These are phyloP conservation scores for Sakesphorus luctuosus DNA, from an alignment of 2,113 vertebrate species.

Conservation along the genomic window DNA sequence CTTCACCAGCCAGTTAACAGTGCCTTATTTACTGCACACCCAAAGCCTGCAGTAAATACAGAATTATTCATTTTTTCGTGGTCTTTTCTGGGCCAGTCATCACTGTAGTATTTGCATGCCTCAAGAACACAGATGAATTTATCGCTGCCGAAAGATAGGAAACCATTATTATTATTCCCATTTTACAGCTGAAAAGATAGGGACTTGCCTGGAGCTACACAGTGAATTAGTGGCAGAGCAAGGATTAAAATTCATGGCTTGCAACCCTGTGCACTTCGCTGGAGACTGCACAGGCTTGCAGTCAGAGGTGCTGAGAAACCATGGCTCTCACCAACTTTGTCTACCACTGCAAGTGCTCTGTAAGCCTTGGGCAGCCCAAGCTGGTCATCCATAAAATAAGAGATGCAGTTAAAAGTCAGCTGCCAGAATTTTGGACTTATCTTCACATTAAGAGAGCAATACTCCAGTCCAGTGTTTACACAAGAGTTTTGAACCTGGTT, in stretches of 20 bases:
- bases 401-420: not conserved
- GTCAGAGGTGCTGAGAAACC: slow-evolving; percentile 16
- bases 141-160: not conserved
- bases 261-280: not conserved
- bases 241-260: slow-evolving; percentile 48
- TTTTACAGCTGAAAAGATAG: slow-evolving; percentile 59
- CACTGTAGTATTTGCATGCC: slow-evolving; percentile 36
- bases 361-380: not conserved
- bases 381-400: slow-evolving; percentile 21
- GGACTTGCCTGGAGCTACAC: slow-evolving; percentile 44
- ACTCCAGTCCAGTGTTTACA: not conserved
- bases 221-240: slow-evolving; percentile 36
- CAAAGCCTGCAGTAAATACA: slow-evolving; percentile 35
- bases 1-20: slow-evolving; percentile 32
- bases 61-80: slow-evolving; percentile 29
- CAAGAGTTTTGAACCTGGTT: not conserved
- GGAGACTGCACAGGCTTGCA: not conserved
- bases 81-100: slow-evolving; percentile 38
- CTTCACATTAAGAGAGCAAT: not conserved
- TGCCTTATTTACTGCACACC: slow-evolving; percentile 43
- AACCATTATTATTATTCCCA: slow-evolving; percentile 51
- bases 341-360: not conserved
- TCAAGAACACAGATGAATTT: slow-evolving; percentile 55
- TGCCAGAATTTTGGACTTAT: not conserved
- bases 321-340: not conserved